phyloP scores from a whole-genome alignment of 2,113 vertebrate genomes.

The Orthonyx spaldingii region DNA sequence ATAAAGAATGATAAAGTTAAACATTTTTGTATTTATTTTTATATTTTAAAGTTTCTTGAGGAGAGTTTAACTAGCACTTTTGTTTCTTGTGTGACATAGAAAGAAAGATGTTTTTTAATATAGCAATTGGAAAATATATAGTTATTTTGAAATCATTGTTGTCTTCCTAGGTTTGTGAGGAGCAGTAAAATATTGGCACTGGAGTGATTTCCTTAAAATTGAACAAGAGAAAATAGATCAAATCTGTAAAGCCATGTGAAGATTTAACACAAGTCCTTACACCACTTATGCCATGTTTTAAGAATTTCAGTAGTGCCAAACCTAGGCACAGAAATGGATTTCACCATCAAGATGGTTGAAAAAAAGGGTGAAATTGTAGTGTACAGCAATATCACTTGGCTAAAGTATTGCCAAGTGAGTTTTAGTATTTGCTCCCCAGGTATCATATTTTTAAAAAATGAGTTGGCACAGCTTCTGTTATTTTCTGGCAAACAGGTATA shows the following conservation, averaged over 20 bases:
- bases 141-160: neutral
- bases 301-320: neutral
- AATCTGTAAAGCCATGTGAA: neutral
- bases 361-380: neutral
- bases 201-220: neutral
- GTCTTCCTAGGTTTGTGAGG: neutral
- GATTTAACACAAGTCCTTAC: neutral
- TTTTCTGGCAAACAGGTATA: constrained; percentile 19
- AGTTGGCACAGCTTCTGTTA: neutral
- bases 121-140: neutral
- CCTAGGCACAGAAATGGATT: neutral
- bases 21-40: neutral
- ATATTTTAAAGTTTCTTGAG: neutral
- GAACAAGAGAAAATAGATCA: neutral
- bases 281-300: neutral
- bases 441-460: neutral
- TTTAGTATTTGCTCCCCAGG: neutral
- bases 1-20: neutral
- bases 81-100: neutral
- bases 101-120: neutral
- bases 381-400: neutral
- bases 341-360: neutral
- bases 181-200: neutral
- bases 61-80: neutral
- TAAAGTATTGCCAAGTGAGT: neutral